These are phyloP conservation scores for Priocnemis perturbator DNA, from an alignment of 2,888 invertebrate species.

Conservation along the genomic window DNA sequence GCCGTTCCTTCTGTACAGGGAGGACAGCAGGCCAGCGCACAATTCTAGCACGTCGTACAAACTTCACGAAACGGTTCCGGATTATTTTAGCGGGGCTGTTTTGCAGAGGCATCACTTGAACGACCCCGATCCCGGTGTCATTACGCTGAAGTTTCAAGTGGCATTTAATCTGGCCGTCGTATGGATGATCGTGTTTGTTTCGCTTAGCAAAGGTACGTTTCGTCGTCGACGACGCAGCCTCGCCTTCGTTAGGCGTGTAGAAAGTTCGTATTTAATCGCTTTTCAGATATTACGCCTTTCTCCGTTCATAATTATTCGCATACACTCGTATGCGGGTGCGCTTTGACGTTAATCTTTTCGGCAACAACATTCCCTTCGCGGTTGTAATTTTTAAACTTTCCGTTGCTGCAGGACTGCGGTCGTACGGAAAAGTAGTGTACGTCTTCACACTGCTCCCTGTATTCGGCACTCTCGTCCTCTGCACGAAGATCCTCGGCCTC, in stretches of 20 bases:
- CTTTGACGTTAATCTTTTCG: background rate
- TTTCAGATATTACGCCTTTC: too few relatives aligned
- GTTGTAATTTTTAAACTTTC: too few relatives aligned
- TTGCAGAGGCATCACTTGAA: slow-evolving; percentile 80
- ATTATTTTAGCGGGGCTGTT: slow-evolving; percentile 91
- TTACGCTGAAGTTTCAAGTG: slow-evolving; percentile 87
- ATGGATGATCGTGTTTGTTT: slow-evolving; percentile 93
- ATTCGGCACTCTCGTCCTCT: slow-evolving; percentile 84
- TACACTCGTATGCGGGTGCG: background rate
- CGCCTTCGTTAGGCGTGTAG: too few relatives aligned
- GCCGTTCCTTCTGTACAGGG: slow-evolving; percentile 82
- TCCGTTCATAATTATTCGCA: too few relatives aligned
- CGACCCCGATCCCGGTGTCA: slow-evolving; percentile 77
- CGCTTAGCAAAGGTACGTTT: slow-evolving; percentile 85
- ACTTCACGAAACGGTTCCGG: slow-evolving; percentile 86
- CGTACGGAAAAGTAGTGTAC: slow-evolving; percentile 90
- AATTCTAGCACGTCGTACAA: slow-evolving; percentile 76
- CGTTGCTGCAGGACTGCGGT: slow-evolving; percentile 79
- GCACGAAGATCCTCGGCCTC: slow-evolving; percentile 85
- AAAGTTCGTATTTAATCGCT: too few relatives aligned
- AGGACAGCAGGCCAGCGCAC: slow-evolving; percentile 76
- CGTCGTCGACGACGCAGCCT: background rate
- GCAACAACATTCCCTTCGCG: background rate
- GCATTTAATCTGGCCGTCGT: slow-evolving; percentile 93
- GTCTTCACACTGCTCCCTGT: slow-evolving; percentile 87